phyloP scores from a whole-genome alignment of 2,797 vertebrate species.

The Dermochelys coriacea region DNA sequence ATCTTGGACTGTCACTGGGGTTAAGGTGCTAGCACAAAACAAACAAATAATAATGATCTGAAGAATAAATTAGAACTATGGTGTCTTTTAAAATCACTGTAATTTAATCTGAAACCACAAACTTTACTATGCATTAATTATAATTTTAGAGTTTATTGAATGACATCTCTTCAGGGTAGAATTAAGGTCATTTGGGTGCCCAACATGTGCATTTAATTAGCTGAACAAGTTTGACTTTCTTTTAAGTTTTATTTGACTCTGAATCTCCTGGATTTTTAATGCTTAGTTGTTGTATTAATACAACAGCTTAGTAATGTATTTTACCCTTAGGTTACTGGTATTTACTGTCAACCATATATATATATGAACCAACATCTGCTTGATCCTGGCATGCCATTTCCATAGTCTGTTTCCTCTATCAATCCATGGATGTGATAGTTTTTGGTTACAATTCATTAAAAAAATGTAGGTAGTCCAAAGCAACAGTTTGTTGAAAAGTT shows the following conservation, averaged over 20 bases:
- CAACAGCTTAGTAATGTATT: neutral
- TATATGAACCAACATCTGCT: neutral
- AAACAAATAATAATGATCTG: neutral
- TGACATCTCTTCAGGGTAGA: neutral
- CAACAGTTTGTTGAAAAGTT: neutral
- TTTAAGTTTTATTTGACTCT: neutral
- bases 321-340: neutral
- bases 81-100: neutral
- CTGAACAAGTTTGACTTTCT: neutral
- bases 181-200: neutral
- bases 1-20: rapidly evolving
- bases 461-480: neutral
- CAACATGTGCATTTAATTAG: neutral
- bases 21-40: neutral
- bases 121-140: neutral
- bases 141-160: neutral
- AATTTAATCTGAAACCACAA: neutral
- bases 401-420: neutral
- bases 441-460: neutral
- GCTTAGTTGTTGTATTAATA: neutral
- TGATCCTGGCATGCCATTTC: neutral
- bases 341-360: neutral
- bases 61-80: neutral
- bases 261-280: neutral
- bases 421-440: neutral